Percentiles rank a stretch among this genome's conserved stretches.
phyloP scores from a whole-genome alignment of 2,113 vertebrate genomes.

The Oryctolagus cuniculus region DNA sequence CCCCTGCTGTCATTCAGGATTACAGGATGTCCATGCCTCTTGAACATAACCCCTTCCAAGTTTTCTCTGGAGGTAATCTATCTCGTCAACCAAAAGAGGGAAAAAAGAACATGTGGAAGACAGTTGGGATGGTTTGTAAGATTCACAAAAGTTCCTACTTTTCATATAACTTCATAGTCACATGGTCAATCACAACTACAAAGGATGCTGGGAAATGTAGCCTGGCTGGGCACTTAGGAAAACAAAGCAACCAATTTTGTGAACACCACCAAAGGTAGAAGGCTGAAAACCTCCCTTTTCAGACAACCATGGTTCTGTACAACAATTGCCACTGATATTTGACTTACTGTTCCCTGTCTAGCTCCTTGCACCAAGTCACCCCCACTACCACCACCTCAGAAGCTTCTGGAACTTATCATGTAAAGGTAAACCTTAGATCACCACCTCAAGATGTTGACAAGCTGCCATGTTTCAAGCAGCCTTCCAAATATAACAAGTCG shows the following conservation, averaged over 20 bases:
- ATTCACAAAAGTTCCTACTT: background rate
- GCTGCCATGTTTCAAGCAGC: background rate
- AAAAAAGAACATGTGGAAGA: background rate
- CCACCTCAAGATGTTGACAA: slow-evolving; percentile 46
- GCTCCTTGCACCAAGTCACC: background rate
- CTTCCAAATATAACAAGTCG: slow-evolving; percentile 42
- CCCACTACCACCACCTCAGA: background rate
- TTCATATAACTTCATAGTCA: background rate
- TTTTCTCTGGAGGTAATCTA: background rate
- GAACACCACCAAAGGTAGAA: background rate
- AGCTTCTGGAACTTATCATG: background rate
- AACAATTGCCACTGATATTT: background rate
- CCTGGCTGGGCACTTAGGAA: background rate
- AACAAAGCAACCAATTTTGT: background rate
- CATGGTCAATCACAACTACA: background rate
- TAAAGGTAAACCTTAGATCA: slow-evolving; percentile 39
- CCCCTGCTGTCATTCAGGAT: background rate
- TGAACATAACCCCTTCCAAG: background rate
- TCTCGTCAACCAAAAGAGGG: background rate
- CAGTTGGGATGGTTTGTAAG: background rate
- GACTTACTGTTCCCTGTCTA: background rate
- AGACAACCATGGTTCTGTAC: background rate
- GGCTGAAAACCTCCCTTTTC: background rate
- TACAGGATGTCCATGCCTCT: background rate
- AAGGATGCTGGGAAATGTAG: background rate